phyloP scores from a whole-genome alignment of 2,113 vertebrate genomes.

The Xenotilapia flavipinnis region DNA sequence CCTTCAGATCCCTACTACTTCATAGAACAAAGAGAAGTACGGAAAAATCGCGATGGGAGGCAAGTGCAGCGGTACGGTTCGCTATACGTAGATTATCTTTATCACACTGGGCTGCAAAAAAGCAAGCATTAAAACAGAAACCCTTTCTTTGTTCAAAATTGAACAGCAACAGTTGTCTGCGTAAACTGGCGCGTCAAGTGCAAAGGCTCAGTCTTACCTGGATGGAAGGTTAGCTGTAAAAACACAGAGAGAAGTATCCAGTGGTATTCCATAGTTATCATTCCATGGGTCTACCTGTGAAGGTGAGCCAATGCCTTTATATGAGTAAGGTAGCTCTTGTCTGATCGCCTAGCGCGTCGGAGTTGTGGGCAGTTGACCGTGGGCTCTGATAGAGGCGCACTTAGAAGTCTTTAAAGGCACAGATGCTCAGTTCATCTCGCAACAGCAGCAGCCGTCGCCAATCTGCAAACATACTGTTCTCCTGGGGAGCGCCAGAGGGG shows the following conservation, averaged over 20 bases:
- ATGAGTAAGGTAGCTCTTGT: not conserved
- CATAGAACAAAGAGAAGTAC: constrained; percentile 28
- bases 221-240: constrained; percentile 59
- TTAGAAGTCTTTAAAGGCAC: constrained; percentile 50
- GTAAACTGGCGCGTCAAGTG: not conserved
- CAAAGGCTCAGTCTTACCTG: constrained; percentile 58
- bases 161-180: constrained; percentile 39
- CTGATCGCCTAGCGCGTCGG: constrained; percentile 1
- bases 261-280: constrained; percentile 73
- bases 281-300: constrained; percentile 68
- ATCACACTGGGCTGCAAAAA: not conserved
- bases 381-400: constrained; percentile 10
- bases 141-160: not conserved
- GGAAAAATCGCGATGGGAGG: not conserved
- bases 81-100: not conserved
- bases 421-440: constrained; percentile 25
- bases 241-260: constrained; percentile 68
- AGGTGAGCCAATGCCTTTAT: constrained; percentile 36
- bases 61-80: not conserved
- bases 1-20: not conserved
- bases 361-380: constrained; percentile 43
- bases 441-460: constrained; percentile 2
- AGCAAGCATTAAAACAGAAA: not conserved
- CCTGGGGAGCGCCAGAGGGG: constrained; percentile 1
- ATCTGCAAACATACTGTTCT: constrained; percentile 35